Base-by-base conservation (phyloP, 53 echinoderm and acorn worm species). In the Holothuria leucospilota region DNA sequence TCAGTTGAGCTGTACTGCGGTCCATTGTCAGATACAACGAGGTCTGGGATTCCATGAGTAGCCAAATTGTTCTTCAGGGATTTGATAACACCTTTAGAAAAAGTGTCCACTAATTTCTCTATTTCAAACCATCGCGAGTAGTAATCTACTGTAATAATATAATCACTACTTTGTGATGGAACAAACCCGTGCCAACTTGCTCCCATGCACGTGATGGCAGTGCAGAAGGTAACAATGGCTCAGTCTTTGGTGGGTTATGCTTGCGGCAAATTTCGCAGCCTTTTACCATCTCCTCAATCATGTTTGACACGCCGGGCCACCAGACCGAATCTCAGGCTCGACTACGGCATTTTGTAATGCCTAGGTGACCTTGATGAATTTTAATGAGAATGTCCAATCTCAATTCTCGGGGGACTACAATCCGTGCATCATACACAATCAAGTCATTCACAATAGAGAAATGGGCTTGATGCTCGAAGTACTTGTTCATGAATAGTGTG, bases 331-430 rank as follows among this genome's bases (percentile, higher is more conserved):
- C 30, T 28, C 65, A 56, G 40, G 89, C 91, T 65, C 87, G 52
- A 38, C 86, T 84, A 18, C 91, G 64, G 59, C 91, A 94, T 53
- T 94, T 94, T 8, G 89, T 91, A 29, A 89, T 94, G 21, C 87
- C 87, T 20, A 79, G 63, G 21, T 87, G 87, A 7, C 87, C 87
- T 68, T 79, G 84, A 30, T 87, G 80, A 16, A 87, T 40, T 1
- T 66, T 51, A 20, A 53, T 20, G 8, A 80, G 40, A 40, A 87
- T 81, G 69, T 87, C 69, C 29, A 87, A 26, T 66, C 87, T 66
- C 81, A 79, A 24, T 8, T n/a, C 39, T 26, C 63, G 59, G 14
- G 89, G 89, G 6, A 88, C 71, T 46, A 91, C 91, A 5, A 94
- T 39, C 8, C 87, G 68, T 20, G 82, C 86, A 60, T 88, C 91